Evolutionary conservation across 2,797 vertebrate genomes (phyloP).

Genomic region (Pseudotriccus pelzelni): DNA sequence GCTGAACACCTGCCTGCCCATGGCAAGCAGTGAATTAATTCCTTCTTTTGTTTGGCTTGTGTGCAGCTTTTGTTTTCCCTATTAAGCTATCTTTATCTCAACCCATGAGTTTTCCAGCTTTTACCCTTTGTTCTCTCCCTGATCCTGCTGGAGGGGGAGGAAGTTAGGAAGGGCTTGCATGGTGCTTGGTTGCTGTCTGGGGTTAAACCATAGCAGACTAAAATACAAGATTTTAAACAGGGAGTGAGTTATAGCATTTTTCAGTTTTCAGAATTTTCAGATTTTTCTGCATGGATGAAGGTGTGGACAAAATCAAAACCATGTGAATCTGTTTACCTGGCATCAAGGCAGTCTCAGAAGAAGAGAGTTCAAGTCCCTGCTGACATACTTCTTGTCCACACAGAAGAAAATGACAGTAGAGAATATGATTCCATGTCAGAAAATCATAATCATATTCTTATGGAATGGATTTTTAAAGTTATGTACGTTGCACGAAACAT

Average conservation of each 20-base stretch:
- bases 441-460: not conserved
- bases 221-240: not conserved
- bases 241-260: not conserved
- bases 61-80: not conserved
- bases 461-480: not conserved
- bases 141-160: not conserved
- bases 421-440: not conserved
- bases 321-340: not conserved
- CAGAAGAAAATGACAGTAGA: not conserved
- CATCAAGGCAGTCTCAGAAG: not conserved
- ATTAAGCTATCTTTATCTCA: not conserved
- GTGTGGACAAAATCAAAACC: not conserved
- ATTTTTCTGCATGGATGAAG: not conserved
- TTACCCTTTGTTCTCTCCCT: not conserved
- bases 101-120: not conserved
- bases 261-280: not conserved
- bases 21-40: not conserved
- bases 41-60: not conserved
- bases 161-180: not conserved
- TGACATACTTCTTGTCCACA: not conserved
- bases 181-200: not conserved
- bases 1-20: not conserved
- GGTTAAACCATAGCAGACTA: not conserved
- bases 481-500: not conserved
- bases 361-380: not conserved